phyloP scores from a whole-genome alignment of 2,888 invertebrate genomes.

The Netelia inedita region DNA sequence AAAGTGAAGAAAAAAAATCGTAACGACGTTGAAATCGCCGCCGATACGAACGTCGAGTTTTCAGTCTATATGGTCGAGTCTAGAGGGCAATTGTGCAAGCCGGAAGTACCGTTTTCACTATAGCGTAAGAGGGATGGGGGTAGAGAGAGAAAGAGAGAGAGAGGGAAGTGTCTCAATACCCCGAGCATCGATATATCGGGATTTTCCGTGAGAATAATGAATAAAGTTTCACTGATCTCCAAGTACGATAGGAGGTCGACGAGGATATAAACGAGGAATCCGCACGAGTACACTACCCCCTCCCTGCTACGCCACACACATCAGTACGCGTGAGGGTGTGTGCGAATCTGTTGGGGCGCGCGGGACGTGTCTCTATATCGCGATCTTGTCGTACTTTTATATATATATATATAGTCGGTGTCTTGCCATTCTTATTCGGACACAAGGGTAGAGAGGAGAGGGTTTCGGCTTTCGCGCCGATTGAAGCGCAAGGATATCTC shows the following conservation, averaged over 20 bases:
- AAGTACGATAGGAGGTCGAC: slow-evolving; percentile 9
- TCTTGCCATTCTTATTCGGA: background rate
- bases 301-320: too few species aligned
- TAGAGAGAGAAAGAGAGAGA: background rate
- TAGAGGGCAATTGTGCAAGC: slow-evolving; percentile 12
- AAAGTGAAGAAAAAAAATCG: background rate
- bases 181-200: slow-evolving; percentile 49
- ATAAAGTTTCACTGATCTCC: slow-evolving; percentile 46
- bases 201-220: slow-evolving; percentile 53
- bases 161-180: background rate
- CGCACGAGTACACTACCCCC: too few species aligned
- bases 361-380: too few species aligned
- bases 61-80: background rate
- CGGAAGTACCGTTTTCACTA: slow-evolving; percentile 16
- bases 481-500: background rate
- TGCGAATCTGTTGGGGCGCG: too few species aligned
- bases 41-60: slow-evolving; percentile 20
- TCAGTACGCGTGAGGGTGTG: too few species aligned
- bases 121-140: background rate
- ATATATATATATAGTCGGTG: background rate
- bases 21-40: slow-evolving; percentile 9
- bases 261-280: slow-evolving; percentile 5
- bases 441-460: background rate
- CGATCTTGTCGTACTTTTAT: too few species aligned
- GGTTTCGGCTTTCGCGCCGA: background rate